phyloP scores from a whole-genome alignment of 2,888 invertebrate species.

The Leptura quadrifasciata region DNA sequence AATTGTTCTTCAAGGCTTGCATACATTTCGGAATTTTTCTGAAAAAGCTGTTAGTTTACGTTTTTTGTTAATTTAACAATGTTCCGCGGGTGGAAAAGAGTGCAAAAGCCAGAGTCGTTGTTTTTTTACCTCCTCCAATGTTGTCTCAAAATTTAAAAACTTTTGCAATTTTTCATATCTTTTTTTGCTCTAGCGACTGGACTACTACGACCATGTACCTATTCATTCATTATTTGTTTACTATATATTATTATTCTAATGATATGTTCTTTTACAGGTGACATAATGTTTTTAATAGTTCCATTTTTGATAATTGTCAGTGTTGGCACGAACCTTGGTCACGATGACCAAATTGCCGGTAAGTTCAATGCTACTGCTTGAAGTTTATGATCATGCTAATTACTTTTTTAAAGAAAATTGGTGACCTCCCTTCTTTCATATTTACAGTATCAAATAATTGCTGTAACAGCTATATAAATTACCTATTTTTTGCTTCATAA shows the following conservation, averaged over 20 bases:
- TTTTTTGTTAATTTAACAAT: too few species aligned
- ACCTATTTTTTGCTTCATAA: background rate
- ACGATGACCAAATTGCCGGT: conserved; percentile 2
- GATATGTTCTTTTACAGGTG: conserved; percentile 13
- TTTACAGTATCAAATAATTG: background rate
- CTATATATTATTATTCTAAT: background rate
- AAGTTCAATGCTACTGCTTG: conserved; percentile 12
- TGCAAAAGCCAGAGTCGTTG: too few species aligned
- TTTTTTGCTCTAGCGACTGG: background rate
- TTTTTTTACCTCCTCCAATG: too few species aligned
- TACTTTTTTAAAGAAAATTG: background rate
- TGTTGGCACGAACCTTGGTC: conserved; percentile 8
- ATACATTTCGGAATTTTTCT: too few species aligned
- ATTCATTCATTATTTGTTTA: background rate
- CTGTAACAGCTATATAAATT: background rate
- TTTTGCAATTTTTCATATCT: too few species aligned
- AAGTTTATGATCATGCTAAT: background rate
- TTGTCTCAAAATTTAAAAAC: too few species aligned
- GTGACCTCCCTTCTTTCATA: background rate
- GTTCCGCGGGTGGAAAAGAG: too few species aligned
- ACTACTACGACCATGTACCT: background rate
- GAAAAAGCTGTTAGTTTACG: too few species aligned
- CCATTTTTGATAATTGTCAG: conserved; percentile 31
- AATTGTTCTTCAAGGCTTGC: too few species aligned
- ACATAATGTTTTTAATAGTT: conserved; percentile 30